Conservation (phyloP, 1,140 invertebrate genomes). For the Polypedilum pembai region DNA sequence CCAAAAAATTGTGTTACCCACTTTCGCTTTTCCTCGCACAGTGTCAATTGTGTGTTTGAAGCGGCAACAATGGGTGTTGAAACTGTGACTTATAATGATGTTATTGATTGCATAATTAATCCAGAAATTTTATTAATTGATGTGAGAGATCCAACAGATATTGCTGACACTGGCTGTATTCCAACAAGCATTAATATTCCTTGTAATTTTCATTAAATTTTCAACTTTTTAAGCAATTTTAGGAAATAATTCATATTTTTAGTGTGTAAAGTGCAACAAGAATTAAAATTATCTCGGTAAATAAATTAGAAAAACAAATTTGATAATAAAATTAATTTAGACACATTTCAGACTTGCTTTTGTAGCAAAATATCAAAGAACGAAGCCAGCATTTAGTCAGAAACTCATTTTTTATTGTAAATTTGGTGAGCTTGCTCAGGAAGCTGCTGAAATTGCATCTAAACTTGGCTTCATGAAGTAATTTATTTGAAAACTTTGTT, state of each 20-base stretch:
- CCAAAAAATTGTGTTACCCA: too few species aligned
- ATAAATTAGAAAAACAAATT: too few species aligned
- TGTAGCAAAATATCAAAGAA: conserved; percentile 43
- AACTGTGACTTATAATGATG: conserved; percentile 48
- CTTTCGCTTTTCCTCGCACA: too few species aligned
- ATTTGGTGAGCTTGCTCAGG: conserved; percentile 46
- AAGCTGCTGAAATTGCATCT: conserved; percentile 46
- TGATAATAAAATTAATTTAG: too few species aligned
- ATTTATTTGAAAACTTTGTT: conserved; percentile 31
- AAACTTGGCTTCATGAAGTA: conserved; percentile 49
- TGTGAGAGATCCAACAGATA: conserved; percentile 57
- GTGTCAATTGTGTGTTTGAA: too few species aligned
- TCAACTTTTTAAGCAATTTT: neutral
- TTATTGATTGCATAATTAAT: conserved; percentile 45
- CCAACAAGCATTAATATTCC: conserved; percentile 65
- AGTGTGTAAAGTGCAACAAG: conserved; percentile 46
- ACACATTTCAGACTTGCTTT: conserved; percentile 42
- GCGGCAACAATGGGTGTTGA: neutral
- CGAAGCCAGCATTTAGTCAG: conserved; percentile 44
- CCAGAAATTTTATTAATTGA: conserved; percentile 52
- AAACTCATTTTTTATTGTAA: conserved; percentile 50
- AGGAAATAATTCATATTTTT: conserved; percentile 28
- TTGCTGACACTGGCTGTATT: conserved; percentile 55
- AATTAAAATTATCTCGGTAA: conserved; percentile 41
- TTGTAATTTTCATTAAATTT: conserved; percentile 43